Conservation (phyloP, 2,797 vertebrate genomes). For the Rhincodon typus region DNA sequence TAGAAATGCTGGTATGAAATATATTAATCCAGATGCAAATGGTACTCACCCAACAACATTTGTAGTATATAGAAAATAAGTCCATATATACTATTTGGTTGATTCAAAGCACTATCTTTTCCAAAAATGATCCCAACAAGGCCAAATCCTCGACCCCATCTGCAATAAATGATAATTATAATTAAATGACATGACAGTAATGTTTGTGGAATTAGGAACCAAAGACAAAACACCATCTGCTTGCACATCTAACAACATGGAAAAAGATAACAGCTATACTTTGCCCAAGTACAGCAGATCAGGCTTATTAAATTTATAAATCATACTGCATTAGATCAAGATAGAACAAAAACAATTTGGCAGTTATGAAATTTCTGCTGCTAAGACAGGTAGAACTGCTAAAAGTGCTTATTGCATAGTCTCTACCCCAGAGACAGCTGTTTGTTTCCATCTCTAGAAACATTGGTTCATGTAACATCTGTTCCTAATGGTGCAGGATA, state of each 20-base stretch:
- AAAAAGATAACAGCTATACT: neutral
- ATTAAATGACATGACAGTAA: neutral
- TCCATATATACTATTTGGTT: slow-evolving; percentile 98
- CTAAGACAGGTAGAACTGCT: neutral
- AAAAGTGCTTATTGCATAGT: neutral
- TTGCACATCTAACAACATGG: neutral
- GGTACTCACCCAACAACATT: slow-evolving; percentile 90
- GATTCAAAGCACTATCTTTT: slow-evolving; percentile 94
- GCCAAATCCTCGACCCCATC: slow-evolving; percentile 98
- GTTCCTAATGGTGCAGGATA: slow-evolving; percentile 9
- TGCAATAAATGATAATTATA: slow-evolving; percentile 58
- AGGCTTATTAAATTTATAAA: neutral
- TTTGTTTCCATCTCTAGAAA: neutral
- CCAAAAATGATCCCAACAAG: slow-evolving; percentile 96
- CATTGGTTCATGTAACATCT: neutral
- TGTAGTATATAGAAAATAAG: slow-evolving; percentile 97
- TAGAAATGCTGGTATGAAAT: neutral
- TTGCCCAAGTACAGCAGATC: slow-evolving; percentile 29
- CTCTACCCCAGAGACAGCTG: neutral
- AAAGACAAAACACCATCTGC: neutral
- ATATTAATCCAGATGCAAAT: slow-evolving; percentile 39
- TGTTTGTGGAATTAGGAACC: neutral
- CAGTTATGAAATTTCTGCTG: neutral
- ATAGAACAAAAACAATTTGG: neutral
- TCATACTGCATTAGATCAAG: neutral